Percentiles rank a stretch among this genome's conserved stretches.
Conservation (phyloP, 2,888 invertebrate species). For the Lycia hirtaria region DNA sequence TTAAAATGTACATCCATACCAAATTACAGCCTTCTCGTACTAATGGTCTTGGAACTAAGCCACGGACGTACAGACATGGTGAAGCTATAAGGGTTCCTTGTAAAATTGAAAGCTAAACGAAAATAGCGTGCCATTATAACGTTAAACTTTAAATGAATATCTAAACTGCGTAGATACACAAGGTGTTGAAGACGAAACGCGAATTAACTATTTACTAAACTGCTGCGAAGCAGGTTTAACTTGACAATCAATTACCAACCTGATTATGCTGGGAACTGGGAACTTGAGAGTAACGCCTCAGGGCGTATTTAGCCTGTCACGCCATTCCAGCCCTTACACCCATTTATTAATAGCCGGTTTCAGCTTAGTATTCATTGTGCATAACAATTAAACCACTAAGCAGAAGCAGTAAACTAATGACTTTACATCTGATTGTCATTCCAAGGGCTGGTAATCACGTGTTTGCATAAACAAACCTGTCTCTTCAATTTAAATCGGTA, state of each 20-base stretch:
- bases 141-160: neutral
- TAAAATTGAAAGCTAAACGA: no score
- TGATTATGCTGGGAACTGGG: constrained; percentile 19
- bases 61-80: no score
- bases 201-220: constrained; percentile 19
- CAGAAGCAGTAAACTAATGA: constrained; percentile 41
- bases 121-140: no score
- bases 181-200: neutral
- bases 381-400: constrained; percentile 31
- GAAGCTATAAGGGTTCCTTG: no score
- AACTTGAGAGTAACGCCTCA: constrained; percentile 24
- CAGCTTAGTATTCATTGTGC: constrained; percentile 20
- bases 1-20: no score
- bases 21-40: no score
- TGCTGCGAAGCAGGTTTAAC: constrained; percentile 7
- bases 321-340: constrained; percentile 11
- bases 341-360: constrained; percentile 9
- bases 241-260: constrained; percentile 26
- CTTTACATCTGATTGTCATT: constrained; percentile 49
- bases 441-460: constrained; percentile 44
- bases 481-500: constrained; percentile 44
- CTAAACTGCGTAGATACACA: no score
- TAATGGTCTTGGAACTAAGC: no score
- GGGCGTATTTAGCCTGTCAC: constrained; percentile 17
- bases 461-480: constrained; percentile 44